Evolutionary conservation across 2,113 vertebrate species (phyloP).

Genomic region (Menidia beryllina): DNA sequence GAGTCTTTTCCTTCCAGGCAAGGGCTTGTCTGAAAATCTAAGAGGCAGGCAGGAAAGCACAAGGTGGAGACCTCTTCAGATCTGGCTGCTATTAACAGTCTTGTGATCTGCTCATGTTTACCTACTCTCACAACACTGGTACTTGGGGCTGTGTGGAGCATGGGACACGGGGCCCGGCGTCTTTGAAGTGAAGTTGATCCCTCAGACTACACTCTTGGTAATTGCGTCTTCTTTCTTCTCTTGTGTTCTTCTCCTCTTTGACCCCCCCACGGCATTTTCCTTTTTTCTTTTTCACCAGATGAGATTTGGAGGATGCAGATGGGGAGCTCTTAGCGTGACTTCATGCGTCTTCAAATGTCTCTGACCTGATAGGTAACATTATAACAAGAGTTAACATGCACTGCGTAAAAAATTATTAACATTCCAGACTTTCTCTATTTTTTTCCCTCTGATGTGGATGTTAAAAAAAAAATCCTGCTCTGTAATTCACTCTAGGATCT

Average conservation of each 20-base stretch:
- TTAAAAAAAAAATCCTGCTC: slow-evolving; percentile 32
- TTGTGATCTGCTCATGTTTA: slow-evolving; percentile 84
- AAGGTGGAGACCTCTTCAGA: slow-evolving; percentile 84
- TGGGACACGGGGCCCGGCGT: slow-evolving; percentile 60
- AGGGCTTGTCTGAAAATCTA: slow-evolving; percentile 69
- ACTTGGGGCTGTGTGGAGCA: slow-evolving; percentile 74
- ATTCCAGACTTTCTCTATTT: neutral
- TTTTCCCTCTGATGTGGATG: slow-evolving; percentile 14
- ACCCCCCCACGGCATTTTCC: slow-evolving; percentile 21
- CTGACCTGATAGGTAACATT: slow-evolving; percentile 42
- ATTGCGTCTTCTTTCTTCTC: slow-evolving; percentile 73
- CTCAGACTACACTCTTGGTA: slow-evolving; percentile 81
- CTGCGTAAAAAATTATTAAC: slow-evolving; percentile 1
- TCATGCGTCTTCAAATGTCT: slow-evolving; percentile 21
- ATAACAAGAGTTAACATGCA: slow-evolving; percentile 23
- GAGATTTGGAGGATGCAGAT: slow-evolving; percentile 67
- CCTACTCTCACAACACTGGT: slow-evolving; percentile 76
- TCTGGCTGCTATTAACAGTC: slow-evolving; percentile 81
- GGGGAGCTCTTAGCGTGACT: slow-evolving; percentile 50
- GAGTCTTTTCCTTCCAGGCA: slow-evolving; percentile 69
- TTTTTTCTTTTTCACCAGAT: slow-evolving; percentile 38
- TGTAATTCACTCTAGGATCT: slow-evolving; percentile 58
- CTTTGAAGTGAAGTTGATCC: slow-evolving; percentile 85
- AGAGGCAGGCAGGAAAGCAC: slow-evolving; percentile 72
- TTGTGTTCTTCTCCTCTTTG: slow-evolving; percentile 35